phyloP scores from a whole-genome alignment of 2,888 invertebrate genomes.

The Orchesellides sinensis region DNA sequence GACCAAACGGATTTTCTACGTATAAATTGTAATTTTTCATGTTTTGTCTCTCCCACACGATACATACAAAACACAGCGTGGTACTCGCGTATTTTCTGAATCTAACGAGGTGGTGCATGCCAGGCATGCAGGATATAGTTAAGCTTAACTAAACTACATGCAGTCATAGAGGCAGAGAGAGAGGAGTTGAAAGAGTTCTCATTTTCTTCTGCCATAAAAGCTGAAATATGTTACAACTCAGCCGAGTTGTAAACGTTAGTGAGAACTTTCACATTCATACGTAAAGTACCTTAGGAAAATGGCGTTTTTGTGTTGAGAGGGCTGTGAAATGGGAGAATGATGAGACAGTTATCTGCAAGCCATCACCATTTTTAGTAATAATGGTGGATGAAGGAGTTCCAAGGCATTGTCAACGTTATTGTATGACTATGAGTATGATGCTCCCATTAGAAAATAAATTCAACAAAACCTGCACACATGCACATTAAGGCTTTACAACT shows the following conservation, averaged over 20 bases:
- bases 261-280: neutral
- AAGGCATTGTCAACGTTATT: no score
- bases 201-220: constrained; percentile 44
- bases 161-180: neutral
- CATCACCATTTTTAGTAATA: constrained; percentile 51
- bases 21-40: constrained; percentile 31
- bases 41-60: neutral
- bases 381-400: no score
- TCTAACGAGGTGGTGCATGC: no score
- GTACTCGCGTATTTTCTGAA: no score
- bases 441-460: no score
- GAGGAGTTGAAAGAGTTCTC: constrained; percentile 21
- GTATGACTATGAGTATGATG: no score
- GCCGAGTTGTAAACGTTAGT: constrained; percentile 37
- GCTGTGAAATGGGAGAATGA: constrained; percentile 50
- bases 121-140: no score
- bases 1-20: neutral
- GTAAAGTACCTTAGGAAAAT: constrained; percentile 45
- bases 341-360: constrained; percentile 56
- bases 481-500: no score
- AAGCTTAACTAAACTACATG: no score
- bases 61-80: no score
- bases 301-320: constrained; percentile 55
- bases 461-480: no score
- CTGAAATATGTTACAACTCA: constrained; percentile 47